phyloP scores from a whole-genome alignment of 2,888 invertebrate genomes.

The Microplitis deprimator region DNA sequence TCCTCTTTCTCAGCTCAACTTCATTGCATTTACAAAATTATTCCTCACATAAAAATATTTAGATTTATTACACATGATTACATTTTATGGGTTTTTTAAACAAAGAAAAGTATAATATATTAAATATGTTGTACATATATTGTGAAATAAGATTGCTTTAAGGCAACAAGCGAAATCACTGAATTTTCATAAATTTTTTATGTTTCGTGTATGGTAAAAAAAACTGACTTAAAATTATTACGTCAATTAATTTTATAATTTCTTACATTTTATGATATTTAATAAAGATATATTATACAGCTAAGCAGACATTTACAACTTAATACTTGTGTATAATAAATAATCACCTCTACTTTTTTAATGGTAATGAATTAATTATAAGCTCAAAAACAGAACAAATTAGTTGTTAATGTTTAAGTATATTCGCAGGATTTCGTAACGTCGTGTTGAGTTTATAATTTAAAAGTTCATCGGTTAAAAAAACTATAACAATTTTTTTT shows the following conservation, averaged over 20 bases:
- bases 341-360: not conserved
- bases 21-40: not conserved
- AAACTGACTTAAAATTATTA: conserved; percentile 1
- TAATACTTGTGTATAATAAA: not conserved
- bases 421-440: not conserved
- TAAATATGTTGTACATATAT: not conserved
- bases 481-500: not conserved
- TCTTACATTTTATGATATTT: not conserved
- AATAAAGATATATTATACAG: not conserved
- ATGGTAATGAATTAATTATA: not conserved
- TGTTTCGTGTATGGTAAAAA: not conserved
- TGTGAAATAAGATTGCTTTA: not conserved
- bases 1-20: not conserved
- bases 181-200: not conserved
- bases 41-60: not conserved
- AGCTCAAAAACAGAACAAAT: not conserved
- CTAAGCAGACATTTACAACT: not conserved
- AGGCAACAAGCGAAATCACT: not conserved
- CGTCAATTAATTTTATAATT: not conserved
- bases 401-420: not conserved
- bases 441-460: not conserved
- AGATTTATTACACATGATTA: not conserved
- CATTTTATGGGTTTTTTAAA: not conserved
- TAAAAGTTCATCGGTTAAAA: not conserved
- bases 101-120: not conserved